phyloP scores from a whole-genome alignment of 2,888 invertebrate species.

The Leptopterna dolabrata region DNA sequence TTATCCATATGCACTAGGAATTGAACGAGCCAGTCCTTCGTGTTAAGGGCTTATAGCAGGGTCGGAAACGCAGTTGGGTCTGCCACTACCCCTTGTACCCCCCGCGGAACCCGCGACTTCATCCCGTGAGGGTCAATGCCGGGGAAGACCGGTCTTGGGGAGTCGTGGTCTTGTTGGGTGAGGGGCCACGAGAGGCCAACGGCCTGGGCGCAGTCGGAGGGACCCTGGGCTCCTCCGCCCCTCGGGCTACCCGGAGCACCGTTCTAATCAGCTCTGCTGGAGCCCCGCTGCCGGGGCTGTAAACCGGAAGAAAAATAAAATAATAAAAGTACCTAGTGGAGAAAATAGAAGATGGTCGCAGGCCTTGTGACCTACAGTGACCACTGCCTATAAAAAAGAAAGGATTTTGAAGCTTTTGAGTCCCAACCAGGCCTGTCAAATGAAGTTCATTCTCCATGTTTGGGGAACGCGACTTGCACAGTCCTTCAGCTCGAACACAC shows the following conservation, averaged over 20 bases:
- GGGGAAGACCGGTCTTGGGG: constrained; percentile 47
- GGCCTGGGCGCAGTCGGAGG: constrained; percentile 34
- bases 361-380: constrained; percentile 18
- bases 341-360: neutral
- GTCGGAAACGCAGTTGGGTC: constrained; percentile 10
- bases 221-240: neutral
- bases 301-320: neutral
- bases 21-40: neutral
- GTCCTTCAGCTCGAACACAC: no score
- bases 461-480: no score
- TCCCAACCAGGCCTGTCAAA: no score
- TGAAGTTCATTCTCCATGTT: no score
- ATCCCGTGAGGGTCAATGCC: constrained; percentile 37
- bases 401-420: no score
- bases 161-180: constrained; percentile 32
- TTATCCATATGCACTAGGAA: neutral
- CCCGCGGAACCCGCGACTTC: neutral
- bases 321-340: neutral
- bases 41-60: neutral
- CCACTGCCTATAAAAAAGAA: neutral
- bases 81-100: neutral
- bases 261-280: constrained; percentile 43
- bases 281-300: constrained; percentile 14
- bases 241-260: constrained; percentile 34
- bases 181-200: constrained; percentile 50